phyloP scores from a whole-genome alignment of 2,797 vertebrate genomes.

The Hybognathus amarus region DNA sequence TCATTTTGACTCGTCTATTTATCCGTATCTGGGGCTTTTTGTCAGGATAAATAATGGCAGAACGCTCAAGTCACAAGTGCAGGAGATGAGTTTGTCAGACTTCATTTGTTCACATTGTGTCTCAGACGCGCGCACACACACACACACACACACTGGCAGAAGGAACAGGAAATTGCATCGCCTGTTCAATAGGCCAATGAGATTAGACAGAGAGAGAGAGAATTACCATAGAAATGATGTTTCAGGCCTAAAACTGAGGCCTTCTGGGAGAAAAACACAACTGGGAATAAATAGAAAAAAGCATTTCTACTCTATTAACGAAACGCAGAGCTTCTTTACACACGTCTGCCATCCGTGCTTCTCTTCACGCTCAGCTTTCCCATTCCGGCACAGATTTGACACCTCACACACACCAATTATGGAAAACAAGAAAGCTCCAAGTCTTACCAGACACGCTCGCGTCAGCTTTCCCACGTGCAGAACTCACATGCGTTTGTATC shows the following conservation, averaged over 20 bases:
- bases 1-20: constrained; percentile 38
- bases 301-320: constrained; percentile 48
- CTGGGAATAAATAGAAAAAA: constrained; percentile 40
- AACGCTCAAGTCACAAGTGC: constrained; percentile 44
- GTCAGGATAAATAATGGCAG: constrained; percentile 58
- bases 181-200: constrained; percentile 62
- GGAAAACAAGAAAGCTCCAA: neutral
- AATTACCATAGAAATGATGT: constrained; percentile 68
- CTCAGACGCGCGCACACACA: neutral
- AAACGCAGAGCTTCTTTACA: constrained; percentile 44
- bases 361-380: neutral
- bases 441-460: neutral
- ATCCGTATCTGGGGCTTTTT: constrained; percentile 47
- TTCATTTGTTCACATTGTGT: constrained; percentile 58
- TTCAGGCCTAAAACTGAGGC: constrained; percentile 54
- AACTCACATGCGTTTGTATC: neutral
- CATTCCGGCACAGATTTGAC: neutral
- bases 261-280: constrained; percentile 13
- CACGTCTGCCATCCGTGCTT: neutral
- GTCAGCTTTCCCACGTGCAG: neutral
- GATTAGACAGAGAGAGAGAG: constrained; percentile 60
- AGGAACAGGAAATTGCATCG: constrained; percentile 63
- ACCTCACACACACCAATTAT: neutral
- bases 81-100: constrained; percentile 64
- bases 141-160: too few relatives aligned